These are phyloP conservation scores for Tenebrosternarchus preto DNA, from an alignment of 2,113 vertebrate species.

Conservation along the genomic window DNA sequence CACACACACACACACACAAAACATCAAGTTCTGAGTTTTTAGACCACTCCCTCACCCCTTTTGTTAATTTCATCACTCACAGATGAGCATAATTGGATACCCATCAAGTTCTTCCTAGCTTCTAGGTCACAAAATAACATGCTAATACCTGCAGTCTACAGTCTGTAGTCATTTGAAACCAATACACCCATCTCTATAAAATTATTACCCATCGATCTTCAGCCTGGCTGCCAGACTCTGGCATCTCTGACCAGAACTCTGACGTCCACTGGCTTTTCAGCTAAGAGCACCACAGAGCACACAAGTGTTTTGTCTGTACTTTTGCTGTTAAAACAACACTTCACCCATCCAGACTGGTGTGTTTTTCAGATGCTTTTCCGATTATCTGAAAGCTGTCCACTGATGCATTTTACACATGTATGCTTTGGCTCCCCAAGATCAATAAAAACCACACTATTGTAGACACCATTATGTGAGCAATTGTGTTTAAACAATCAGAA, in stretches of 20 bases:
- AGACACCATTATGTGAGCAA: too few species aligned
- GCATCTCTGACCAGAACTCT: neutral
- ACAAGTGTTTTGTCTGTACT: neutral
- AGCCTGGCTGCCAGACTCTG: neutral
- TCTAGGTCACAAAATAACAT: too few species aligned
- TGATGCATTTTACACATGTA: too few species aligned
- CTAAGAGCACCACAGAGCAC: neutral
- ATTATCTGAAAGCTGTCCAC: neutral
- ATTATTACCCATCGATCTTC: constrained; percentile 29
- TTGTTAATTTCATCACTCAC: too few species aligned
- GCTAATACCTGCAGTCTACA: neutral
- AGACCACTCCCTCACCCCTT: too few species aligned
- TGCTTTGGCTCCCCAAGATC: neutral
- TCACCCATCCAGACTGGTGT: neutral
- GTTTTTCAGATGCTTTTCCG: neutral
- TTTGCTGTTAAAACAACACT: neutral
- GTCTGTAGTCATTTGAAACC: neutral
- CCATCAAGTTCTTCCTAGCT: too few species aligned
- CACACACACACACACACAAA: neutral
- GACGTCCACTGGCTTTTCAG: neutral
- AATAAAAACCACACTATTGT: neutral
- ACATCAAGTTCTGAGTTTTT: too few species aligned
- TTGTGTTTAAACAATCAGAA: too few species aligned
- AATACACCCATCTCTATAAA: too few species aligned
- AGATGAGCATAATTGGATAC: too few species aligned